phyloP scores from a whole-genome alignment of 2,888 invertebrate genomes.

The Dolichopus griseipennis region DNA sequence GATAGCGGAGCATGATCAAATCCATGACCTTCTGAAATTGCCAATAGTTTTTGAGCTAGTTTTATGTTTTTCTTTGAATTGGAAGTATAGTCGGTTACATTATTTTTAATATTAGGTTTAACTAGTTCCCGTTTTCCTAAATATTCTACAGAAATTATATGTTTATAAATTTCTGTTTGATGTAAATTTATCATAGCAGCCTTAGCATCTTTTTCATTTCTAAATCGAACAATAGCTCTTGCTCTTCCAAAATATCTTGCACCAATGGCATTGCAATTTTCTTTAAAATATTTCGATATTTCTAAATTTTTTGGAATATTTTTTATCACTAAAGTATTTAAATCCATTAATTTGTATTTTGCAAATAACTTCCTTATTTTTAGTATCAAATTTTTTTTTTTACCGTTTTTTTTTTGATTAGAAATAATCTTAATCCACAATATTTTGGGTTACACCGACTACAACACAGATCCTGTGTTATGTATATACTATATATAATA shows the following conservation, averaged over 20 bases:
- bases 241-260: background rate
- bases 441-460: too few species aligned
- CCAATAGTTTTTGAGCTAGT: background rate
- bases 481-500: too few species aligned
- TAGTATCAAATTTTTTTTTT: too few species aligned
- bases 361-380: too few species aligned
- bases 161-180: background rate
- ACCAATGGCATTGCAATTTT: background rate
- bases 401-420: too few species aligned
- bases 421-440: too few species aligned
- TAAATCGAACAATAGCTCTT: background rate
- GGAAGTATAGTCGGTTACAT: background rate
- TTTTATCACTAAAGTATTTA: background rate
- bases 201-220: background rate
- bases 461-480: too few species aligned
- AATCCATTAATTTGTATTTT: background rate
- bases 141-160: constrained; percentile 7
- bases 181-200: background rate
- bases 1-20: constrained; percentile 69
- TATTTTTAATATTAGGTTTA: background rate
- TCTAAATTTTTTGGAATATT: background rate
- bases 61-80: background rate
- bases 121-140: background rate
- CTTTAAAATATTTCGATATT: background rate
- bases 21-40: constrained; percentile 8